Percentiles rank a stretch among this genome's conserved stretches.
Evolutionary conservation across 2,797 vertebrate species (phyloP).

Genomic region (Anas georgica): DNA sequence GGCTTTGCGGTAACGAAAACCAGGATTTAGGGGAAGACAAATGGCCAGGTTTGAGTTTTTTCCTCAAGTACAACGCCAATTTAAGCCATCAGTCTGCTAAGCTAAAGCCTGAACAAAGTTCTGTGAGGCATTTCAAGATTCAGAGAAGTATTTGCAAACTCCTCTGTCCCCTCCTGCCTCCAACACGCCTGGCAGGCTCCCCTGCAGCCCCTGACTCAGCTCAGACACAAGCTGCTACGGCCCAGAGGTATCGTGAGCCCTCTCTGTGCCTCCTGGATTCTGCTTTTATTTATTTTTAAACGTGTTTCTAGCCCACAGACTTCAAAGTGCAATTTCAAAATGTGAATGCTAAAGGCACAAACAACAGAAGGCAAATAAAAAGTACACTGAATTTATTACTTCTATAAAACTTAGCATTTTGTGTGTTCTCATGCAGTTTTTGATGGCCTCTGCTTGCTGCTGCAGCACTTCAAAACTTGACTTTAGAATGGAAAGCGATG

Average conservation of each 20-base stretch:
- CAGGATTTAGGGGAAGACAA: neutral
- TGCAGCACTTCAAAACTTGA: neutral
- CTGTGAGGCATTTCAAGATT: neutral
- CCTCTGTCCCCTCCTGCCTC: neutral
- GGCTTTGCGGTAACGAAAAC: neutral
- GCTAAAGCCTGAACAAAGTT: neutral
- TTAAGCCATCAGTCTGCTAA: neutral
- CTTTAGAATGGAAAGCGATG: neutral
- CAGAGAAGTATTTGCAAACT: neutral
- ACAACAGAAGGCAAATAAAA: constrained; percentile 6
- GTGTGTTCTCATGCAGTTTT: neutral
- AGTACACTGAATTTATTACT: neutral
- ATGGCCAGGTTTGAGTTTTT: neutral
- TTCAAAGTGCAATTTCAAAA: constrained; percentile 32
- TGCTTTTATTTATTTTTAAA: constrained; percentile 21
- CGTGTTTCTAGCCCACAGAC: neutral
- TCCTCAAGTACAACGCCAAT: no score
- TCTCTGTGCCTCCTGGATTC: neutral
- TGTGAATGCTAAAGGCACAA: neutral
- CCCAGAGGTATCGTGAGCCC: neutral
- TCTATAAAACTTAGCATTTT: neutral
- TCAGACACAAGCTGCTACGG: neutral
- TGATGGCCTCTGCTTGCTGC: neutral
- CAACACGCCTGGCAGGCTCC: neutral
- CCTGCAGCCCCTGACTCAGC: neutral